phyloP scores from a whole-genome alignment of 2,797 vertebrate species.

The Columba guinea region DNA sequence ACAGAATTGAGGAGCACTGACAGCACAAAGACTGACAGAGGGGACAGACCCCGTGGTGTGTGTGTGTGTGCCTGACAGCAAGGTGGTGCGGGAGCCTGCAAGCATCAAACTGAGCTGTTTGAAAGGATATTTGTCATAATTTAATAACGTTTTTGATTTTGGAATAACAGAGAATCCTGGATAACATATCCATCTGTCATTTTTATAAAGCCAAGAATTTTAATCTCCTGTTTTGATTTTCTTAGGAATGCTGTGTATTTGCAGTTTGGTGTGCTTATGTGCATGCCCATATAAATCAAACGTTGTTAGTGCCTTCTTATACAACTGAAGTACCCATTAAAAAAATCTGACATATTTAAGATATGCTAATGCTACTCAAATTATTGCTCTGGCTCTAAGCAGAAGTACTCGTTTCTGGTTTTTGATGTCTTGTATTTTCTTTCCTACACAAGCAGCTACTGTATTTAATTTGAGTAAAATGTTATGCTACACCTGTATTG shows the following conservation, averaged over 20 bases:
- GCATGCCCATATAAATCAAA: background rate
- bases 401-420: background rate
- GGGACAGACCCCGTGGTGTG: background rate
- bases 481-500: background rate
- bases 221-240: background rate
- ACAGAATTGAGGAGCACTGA: background rate
- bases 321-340: background rate
- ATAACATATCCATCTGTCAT: background rate
- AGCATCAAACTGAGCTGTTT: background rate
- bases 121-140: background rate
- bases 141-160: background rate
- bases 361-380: background rate
- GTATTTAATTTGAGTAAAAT: background rate
- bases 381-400: background rate
- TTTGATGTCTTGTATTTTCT: background rate
- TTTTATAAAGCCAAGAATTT: background rate
- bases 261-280: background rate
- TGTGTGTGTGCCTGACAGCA: no score
- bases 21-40: background rate
- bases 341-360: background rate
- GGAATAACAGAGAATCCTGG: background rate
- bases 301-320: background rate
- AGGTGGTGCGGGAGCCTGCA: accelerated
- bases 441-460: background rate
- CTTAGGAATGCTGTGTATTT: background rate